A percentile compares a stretch with the other conserved stretches of the same genome.
Evolutionary conservation across 2,797 vertebrate genomes (phyloP).

Genomic region (Melanogrammus aeglefinus): DNA sequence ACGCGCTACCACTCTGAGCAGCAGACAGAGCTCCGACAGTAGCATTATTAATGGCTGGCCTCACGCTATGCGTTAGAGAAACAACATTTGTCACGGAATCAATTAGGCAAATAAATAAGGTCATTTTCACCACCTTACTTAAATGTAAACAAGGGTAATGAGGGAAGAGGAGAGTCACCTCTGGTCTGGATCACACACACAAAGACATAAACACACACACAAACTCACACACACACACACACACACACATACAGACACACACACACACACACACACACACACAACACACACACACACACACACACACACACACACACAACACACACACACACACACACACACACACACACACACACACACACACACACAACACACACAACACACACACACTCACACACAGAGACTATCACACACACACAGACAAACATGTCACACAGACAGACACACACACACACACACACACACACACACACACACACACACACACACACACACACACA

Average conservation of each 20-base stretch:
- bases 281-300: constrained; percentile 8
- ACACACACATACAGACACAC: constrained; percentile 2
- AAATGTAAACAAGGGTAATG: background rate
- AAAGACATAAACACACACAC: constrained; percentile 5
- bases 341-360: constrained; percentile 6
- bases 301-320: constrained; percentile 15
- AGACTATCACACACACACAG: constrained; percentile 5
- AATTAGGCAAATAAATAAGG: background rate
- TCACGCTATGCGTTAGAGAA: background rate
- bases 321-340: background rate
- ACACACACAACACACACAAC: constrained; percentile 22
- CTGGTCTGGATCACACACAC: constrained; percentile 5
- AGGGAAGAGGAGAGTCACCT: background rate
- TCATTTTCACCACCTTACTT: background rate
- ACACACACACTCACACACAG: constrained; percentile 19
- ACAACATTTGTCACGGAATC: background rate
- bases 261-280: constrained; percentile 14
- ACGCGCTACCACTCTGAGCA: background rate
- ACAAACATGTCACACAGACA: background rate
- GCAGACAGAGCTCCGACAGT: background rate
- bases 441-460: constrained; percentile 3
- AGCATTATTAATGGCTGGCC: background rate
- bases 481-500: constrained; percentile 9
- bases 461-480: constrained; percentile 20
- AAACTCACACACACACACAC: constrained; percentile 9